Conservation (phyloP, 1,140 invertebrate genomes). For the Drosophila ohnishii region DNA sequence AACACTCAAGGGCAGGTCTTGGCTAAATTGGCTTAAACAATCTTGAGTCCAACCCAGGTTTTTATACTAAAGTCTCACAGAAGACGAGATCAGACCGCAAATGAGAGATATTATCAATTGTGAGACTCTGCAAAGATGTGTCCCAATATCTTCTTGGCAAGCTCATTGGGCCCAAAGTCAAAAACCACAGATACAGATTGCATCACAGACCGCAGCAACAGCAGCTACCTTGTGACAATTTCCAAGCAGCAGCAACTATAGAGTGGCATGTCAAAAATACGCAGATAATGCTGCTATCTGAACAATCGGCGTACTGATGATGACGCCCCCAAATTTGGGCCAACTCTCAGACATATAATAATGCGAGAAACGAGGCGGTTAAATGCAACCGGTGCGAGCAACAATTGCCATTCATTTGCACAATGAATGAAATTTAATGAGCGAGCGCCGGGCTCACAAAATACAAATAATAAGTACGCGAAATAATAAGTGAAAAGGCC, state of each 20-base stretch:
- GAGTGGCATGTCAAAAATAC: conserved; percentile 18
- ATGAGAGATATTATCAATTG: background rate
- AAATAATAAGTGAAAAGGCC: conserved; percentile 45
- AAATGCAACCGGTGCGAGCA: conserved; percentile 39
- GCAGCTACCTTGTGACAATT: conserved; percentile 40
- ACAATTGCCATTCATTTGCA: conserved; percentile 74
- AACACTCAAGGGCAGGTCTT: conserved; percentile 3
- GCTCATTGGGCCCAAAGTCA: conserved; percentile 38
- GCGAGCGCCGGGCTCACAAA: conserved; percentile 34
- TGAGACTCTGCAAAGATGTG: background rate
- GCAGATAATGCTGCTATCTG: conserved; percentile 1
- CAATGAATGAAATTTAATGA: conserved; percentile 71
- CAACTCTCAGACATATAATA: conserved; percentile 32
- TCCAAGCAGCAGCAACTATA: conserved; percentile 17
- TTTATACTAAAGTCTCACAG: background rate
- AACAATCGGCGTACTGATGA: conserved; percentile 36
- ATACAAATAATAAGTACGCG: conserved; percentile 51
- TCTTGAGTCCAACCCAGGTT: background rate
- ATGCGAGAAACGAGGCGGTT: conserved; percentile 48
- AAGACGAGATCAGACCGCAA: conserved; percentile 7
- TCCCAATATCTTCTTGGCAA: conserved; percentile 30
- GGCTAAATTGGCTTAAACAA: background rate
- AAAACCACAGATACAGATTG: conserved; percentile 32
- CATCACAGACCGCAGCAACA: conserved; percentile 32
- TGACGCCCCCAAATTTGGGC: conserved; percentile 43